These are phyloP conservation scores for Stictonetta naevosa DNA, from an alignment of 2,113 vertebrate species.

Conservation along the genomic window DNA sequence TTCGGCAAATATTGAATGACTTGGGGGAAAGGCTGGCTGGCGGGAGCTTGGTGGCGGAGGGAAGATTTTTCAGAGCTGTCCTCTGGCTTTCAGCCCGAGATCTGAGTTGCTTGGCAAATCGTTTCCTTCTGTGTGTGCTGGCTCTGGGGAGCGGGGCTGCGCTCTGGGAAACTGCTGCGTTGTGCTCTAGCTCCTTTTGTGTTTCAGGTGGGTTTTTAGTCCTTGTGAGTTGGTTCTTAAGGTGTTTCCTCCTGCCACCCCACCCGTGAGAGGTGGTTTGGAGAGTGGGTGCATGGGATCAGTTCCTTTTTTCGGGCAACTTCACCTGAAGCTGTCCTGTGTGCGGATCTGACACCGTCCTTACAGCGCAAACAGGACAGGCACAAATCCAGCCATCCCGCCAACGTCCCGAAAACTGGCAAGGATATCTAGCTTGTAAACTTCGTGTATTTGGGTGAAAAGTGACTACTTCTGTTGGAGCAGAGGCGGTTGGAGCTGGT, in stretches of 20 bases:
- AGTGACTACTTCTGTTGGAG: not conserved
- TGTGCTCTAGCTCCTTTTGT: not conserved
- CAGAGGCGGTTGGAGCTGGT: not conserved
- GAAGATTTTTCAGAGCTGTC: constrained; percentile 17
- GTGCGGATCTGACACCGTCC: not conserved
- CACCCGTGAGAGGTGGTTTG: not conserved
- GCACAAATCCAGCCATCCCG: not conserved
- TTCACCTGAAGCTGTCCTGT: not conserved
- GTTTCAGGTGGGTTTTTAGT: not conserved
- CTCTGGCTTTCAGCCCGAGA: constrained; percentile 39
- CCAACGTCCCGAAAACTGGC: not conserved
- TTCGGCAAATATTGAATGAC: not conserved
- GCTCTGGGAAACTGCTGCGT: constrained; percentile 18
- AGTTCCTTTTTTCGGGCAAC: not conserved
- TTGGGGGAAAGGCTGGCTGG: not conserved
- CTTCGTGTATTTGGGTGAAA: constrained; percentile 10
- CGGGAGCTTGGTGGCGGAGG: constrained; percentile 24
- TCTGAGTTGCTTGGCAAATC: constrained; percentile 19
- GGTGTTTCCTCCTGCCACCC: rapidly evolving
- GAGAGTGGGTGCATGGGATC: not conserved
- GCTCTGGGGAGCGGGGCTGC: not conserved
- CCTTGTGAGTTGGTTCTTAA: not conserved
- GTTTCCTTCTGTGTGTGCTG: not conserved
- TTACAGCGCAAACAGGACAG: not conserved
- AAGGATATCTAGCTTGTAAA: not conserved